Conservation (phyloP, 2,797 vertebrate species). For the Macrochelys suwanniensis region DNA sequence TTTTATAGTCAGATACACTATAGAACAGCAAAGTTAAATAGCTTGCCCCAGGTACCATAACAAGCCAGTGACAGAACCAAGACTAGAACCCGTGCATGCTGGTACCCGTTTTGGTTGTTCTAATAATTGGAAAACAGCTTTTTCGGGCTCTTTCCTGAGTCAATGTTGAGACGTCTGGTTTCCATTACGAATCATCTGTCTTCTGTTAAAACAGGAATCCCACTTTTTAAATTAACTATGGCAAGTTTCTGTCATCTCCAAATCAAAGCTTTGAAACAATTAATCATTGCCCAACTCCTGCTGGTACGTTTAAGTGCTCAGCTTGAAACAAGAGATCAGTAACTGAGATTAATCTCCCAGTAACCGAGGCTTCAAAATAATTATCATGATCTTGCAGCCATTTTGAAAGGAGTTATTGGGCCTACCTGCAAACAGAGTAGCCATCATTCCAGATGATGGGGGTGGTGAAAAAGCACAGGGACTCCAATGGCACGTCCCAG, state of each 20-base stretch:
- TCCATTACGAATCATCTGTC: not conserved
- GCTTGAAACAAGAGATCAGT: conserved; percentile 6
- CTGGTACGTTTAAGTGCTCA: not conserved
- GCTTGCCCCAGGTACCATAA: not conserved
- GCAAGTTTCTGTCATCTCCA: not conserved
- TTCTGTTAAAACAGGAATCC: not conserved
- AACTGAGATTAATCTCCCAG: conserved; percentile 5
- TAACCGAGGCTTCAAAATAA: conserved; percentile 21
- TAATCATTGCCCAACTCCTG: conserved; percentile 3
- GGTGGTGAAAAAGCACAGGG: accelerated
- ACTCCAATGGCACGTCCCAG: not conserved
- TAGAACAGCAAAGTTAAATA: accelerated
- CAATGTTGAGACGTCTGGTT: not conserved
- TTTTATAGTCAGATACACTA: not conserved
- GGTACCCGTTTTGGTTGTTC: not conserved
- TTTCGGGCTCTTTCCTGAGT: not conserved
- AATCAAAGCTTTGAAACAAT: not conserved
- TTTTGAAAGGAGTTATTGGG: not conserved
- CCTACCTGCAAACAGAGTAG: accelerated
- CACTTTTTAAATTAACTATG: not conserved
- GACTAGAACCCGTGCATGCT: accelerated
- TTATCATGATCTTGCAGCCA: accelerated
- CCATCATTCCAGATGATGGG: accelerated
- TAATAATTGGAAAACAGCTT: not conserved
- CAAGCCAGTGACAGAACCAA: not conserved